Percentiles rank a stretch among this genome's conserved stretches.
phyloP scores from a whole-genome alignment of 2,888 invertebrate genomes.

The Latrodectus elegans region DNA sequence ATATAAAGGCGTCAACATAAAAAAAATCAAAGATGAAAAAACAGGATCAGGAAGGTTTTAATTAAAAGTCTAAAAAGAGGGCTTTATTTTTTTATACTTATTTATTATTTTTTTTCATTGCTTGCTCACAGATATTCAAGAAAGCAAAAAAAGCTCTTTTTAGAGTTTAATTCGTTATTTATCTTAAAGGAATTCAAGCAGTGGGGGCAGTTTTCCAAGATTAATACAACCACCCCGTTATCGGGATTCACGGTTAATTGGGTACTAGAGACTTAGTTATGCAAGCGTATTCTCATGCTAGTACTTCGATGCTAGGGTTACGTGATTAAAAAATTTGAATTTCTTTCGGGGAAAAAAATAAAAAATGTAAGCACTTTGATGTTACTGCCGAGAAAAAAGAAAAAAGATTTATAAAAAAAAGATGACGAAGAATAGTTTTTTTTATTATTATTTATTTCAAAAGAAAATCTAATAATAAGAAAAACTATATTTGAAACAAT shows the following conservation, averaged over 20 bases:
- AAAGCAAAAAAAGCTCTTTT: slow-evolving; percentile 21
- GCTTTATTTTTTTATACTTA: slow-evolving; percentile 20
- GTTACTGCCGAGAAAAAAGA: too few species aligned
- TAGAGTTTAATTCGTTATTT: slow-evolving; percentile 63
- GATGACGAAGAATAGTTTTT: too few species aligned
- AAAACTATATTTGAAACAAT: too few species aligned
- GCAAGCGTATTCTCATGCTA: not conserved
- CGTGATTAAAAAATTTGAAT: too few species aligned
- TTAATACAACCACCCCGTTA: slow-evolving; percentile 39
- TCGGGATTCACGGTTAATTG: slow-evolving; percentile 55
- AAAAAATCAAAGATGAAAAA: not conserved
- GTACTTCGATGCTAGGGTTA: too few species aligned
- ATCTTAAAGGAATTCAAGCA: slow-evolving; percentile 51
- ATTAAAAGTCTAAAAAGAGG: slow-evolving; percentile 61
- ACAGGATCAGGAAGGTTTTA: slow-evolving; percentile 57
- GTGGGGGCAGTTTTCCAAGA: slow-evolving; percentile 11
- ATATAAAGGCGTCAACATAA: slow-evolving; percentile 21
- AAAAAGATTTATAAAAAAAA: too few species aligned
- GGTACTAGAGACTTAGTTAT: slow-evolving; percentile 28
- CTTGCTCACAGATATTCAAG: not conserved
- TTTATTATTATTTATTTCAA: too few species aligned
- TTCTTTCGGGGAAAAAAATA: too few species aligned
- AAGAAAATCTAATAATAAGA: too few species aligned
- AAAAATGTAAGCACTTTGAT: too few species aligned
- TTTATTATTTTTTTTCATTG: slow-evolving; percentile 1